A percentile compares a stretch with the other conserved stretches of the same genome.
Evolutionary conservation across 2,113 vertebrate species (phyloP).

Genomic region (Onychostruthus taczanowskii): DNA sequence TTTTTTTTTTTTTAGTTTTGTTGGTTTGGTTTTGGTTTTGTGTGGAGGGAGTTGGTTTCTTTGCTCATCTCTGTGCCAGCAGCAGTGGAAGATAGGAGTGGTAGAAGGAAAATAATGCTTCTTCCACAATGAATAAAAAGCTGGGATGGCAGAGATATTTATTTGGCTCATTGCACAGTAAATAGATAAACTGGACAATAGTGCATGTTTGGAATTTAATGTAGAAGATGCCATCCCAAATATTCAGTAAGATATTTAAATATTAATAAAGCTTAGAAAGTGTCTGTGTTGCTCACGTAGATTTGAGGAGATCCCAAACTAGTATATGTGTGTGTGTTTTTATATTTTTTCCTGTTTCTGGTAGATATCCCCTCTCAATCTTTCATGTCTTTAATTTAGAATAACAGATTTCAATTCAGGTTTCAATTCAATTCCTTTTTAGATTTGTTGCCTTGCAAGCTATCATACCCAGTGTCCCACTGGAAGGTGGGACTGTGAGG

Average conservation of each 20-base stretch:
- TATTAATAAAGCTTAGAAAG: not conserved
- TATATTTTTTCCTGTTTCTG: not conserved
- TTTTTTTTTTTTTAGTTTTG: not conserved
- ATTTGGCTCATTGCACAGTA: not conserved
- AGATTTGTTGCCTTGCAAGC: not conserved
- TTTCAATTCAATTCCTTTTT: not conserved
- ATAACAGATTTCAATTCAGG: not conserved
- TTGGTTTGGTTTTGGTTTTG: not conserved
- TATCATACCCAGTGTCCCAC: not conserved
- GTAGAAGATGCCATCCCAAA: not conserved
- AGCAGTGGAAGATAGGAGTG: not conserved
- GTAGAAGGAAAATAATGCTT: not conserved
- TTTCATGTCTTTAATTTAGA: not conserved
- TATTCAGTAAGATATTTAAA: not conserved
- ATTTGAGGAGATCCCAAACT: not conserved
- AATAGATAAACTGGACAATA: not conserved
- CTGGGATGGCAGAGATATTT: not conserved
- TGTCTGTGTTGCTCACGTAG: not conserved
- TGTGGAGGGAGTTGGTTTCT: rapidly evolving
- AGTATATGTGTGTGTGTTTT: not conserved
- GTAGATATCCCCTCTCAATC: not conserved
- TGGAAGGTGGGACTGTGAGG: not conserved
- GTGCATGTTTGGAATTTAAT: not conserved
- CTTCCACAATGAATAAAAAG: not conserved
- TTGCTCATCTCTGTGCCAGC: not conserved